A percentile compares a stretch with the other conserved stretches of the same genome.
These are phyloP conservation scores for Elanus axillaris DNA, from an alignment of 2,113 vertebrate genomes.

Conservation along the genomic window DNA sequence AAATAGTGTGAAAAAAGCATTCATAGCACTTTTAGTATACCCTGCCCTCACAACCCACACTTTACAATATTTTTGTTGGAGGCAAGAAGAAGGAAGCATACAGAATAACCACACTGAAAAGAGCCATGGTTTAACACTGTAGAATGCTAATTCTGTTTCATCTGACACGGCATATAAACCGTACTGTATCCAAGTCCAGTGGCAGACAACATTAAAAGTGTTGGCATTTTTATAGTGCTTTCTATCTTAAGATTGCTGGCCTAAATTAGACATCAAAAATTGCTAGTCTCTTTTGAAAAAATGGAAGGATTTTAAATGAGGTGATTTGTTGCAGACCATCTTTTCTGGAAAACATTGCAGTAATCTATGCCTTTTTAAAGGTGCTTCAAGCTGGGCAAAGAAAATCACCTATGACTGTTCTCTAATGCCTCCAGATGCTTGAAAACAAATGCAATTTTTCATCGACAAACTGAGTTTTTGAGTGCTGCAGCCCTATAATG, in stretches of 20 bases:
- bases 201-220: background rate
- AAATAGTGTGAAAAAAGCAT: slow-evolving; percentile 21
- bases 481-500: background rate
- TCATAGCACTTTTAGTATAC: slow-evolving; percentile 21
- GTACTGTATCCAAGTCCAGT: background rate
- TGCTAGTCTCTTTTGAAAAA: background rate
- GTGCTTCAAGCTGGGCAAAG: background rate
- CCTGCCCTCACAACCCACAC: slow-evolving; percentile 4
- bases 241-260: background rate
- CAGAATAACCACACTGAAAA: slow-evolving; percentile 19
- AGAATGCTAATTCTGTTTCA: slow-evolving; percentile 29
- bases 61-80: slow-evolving; percentile 54
- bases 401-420: background rate
- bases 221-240: slow-evolving; percentile 6
- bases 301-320: background rate
- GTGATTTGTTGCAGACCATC: background rate
- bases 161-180: background rate
- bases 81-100: background rate
- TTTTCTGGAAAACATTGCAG: background rate
- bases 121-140: slow-evolving; percentile 24
- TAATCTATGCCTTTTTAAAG: background rate
- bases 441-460: background rate
- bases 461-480: background rate
- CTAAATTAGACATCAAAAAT: background rate
- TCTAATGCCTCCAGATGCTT: background rate